Base-by-base conservation (phyloP, 2,888 invertebrate genomes). In the Nasonia oneida region DNA sequence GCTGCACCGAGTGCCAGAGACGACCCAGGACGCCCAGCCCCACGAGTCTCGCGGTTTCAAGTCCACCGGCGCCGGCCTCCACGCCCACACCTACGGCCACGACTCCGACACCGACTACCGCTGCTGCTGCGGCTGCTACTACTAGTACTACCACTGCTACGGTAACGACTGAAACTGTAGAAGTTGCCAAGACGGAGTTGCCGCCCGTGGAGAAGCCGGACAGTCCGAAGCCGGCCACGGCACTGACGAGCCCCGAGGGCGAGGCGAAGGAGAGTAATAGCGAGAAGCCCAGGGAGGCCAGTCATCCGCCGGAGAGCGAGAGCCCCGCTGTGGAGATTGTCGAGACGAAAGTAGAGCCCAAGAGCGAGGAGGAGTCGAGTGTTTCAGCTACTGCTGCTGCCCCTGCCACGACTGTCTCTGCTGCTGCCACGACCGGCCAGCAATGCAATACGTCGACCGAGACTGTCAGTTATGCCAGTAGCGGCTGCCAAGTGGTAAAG, bases 1-100 rank as follows among this genome's bases (percentile, higher is more conserved):
- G 98, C 90, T 99, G 98, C 94, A 96, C 97, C 71, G 98, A 98
- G 94, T 99, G 99, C 94, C 97, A 97, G 92, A 96, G 97, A 92
- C 96, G 96, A 91, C 96, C 96, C 90, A 95, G 96, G 93, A 96
- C 96, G 88, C 94, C 94, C 80, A 96, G 96, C 85, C 93, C 92
- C 71, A 93, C 91, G 78, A 94, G 94, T 93, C 94, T 92, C 86
- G 89, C 94, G 91, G 86, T 89, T 74, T n/a, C 88, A 23, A 87
- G 90, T 37, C 87, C 89, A 76, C 81, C 90, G 70, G 76, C 89
- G n/a, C 87, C 88, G 84, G 83, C 88, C 57, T 77, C 86, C n/a
- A 85, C 88, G 29, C 87, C 90, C n/a, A 88, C 90, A 84, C 87
- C 90, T 23, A 83, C 88, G 79, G 82, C 88, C 15, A 81, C 86